phyloP scores from a whole-genome alignment of 64 coral and sea anemone genomes.

The Orbicella faveolata region DNA sequence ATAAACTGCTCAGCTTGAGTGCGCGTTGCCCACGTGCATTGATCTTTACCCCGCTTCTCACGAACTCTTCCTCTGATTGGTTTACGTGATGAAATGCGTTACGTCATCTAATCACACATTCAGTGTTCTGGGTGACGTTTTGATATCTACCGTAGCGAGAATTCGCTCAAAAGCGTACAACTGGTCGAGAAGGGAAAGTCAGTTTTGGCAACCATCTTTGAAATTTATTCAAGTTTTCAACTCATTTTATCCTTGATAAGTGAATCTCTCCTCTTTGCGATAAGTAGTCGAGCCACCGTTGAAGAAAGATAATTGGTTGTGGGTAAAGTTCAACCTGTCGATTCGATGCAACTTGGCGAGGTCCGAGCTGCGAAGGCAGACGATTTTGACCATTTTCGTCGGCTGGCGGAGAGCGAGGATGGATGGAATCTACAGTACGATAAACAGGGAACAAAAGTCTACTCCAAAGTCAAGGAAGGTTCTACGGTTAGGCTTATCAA shows the following conservation, averaged over 20 bases:
- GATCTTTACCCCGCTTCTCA: constrained; percentile 1
- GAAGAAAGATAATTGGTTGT: background rate
- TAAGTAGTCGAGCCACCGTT: background rate
- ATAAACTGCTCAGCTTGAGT: constrained; percentile 15
- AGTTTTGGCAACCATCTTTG: background rate
- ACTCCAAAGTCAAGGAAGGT: constrained; percentile 79
- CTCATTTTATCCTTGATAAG: background rate
- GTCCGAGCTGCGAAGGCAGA: constrained; percentile 83
- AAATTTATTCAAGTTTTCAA: constrained; percentile 13
- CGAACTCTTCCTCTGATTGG: constrained; percentile 25
- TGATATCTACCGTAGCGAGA: constrained; percentile 11
- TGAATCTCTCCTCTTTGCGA: background rate
- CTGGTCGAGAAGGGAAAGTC: background rate
- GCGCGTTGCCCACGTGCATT: constrained; percentile 18
- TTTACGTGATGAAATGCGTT: background rate
- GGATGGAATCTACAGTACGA: constrained; percentile 88
- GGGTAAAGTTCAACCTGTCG: background rate
- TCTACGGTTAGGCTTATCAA: constrained; percentile 91
- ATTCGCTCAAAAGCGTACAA: constrained; percentile 12
- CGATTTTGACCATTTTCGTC: constrained; percentile 90
- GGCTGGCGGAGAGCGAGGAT: constrained; percentile 82
- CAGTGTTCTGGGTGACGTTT: constrained; percentile 25
- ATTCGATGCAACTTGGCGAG: constrained; percentile 98
- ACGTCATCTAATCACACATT: constrained; percentile 61
- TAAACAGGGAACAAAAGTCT: constrained; percentile 87